A percentile compares a stretch with the other conserved stretches of the same genome.
These are phyloP conservation scores for Myiotriccus ornatus DNA, from an alignment of 2,797 vertebrate species.

Conservation along the genomic window DNA sequence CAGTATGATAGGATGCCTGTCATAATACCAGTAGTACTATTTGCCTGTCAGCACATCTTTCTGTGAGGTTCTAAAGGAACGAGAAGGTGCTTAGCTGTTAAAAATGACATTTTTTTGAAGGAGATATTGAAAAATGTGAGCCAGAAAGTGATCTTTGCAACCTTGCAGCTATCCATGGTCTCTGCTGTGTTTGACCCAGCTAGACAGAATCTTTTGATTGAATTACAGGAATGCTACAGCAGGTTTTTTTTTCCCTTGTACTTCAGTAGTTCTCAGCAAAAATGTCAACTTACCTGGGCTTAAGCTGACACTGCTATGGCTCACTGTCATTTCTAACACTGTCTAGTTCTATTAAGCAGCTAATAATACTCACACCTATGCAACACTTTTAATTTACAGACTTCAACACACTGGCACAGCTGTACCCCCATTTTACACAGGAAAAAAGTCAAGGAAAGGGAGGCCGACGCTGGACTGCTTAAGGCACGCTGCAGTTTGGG, in stretches of 20 bases:
- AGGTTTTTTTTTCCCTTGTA: background rate
- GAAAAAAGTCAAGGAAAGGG: background rate
- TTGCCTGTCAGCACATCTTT: background rate
- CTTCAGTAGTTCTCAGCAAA: background rate
- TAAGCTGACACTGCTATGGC: background rate
- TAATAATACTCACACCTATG: slow-evolving; percentile 16
- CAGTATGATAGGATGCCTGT: background rate
- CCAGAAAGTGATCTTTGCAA: background rate
- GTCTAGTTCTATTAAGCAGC: slow-evolving; percentile 15
- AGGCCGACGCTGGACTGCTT: background rate
- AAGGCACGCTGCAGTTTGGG: background rate
- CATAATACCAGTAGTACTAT: background rate
- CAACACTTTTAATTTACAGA: slow-evolving; percentile 10
- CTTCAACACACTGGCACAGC: background rate
- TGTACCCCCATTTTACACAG: background rate
- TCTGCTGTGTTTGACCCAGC: background rate
- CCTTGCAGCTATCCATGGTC: background rate
- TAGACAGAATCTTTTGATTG: background rate
- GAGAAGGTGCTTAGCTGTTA: background rate
- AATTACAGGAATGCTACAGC: background rate
- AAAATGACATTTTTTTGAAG: background rate
- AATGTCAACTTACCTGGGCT: background rate
- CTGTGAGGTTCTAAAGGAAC: background rate
- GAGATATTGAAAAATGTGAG: background rate
- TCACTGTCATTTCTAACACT: background rate